Evolutionary conservation across 2,888 invertebrate genomes (phyloP).

Genomic region (Dynastes maya): DNA sequence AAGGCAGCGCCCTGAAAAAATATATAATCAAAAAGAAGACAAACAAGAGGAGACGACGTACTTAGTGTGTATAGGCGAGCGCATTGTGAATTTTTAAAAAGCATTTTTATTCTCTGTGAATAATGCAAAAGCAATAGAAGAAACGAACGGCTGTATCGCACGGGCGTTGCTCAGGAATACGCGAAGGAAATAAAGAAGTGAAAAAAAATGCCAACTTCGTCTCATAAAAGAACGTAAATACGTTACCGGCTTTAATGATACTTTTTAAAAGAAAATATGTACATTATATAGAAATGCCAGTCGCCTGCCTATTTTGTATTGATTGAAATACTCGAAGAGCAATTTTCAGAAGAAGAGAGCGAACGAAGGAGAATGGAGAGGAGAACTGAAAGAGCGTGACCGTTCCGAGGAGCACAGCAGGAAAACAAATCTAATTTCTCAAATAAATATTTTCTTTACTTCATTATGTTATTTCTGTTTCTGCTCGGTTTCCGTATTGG

Average conservation of each 20-base stretch:
- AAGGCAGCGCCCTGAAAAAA: constrained; percentile 6
- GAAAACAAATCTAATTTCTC: constrained; percentile 71
- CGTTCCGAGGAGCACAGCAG: constrained; percentile 59
- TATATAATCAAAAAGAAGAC: constrained; percentile 45
- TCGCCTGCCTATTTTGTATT: constrained; percentile 65
- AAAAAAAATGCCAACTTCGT: constrained; percentile 55
- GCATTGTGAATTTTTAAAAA: constrained; percentile 64
- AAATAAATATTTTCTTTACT: constrained; percentile 71
- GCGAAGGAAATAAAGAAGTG: constrained; percentile 38
- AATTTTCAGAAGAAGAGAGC: constrained; percentile 59
- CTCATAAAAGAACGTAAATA: constrained; percentile 65
- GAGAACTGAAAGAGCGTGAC: constrained; percentile 38
- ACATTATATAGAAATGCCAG: constrained; percentile 65
- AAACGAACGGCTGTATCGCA: constrained; percentile 31
- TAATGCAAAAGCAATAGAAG: constrained; percentile 61
- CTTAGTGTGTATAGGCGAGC: constrained; percentile 45
- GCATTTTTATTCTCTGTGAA: constrained; percentile 63
- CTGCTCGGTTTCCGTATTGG: constrained; percentile 64
- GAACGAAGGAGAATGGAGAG: constrained; percentile 45
- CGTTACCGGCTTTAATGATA: constrained; percentile 65
- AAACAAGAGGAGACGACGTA: constrained; percentile 43
- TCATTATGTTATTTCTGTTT: constrained; percentile 71
- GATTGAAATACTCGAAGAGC: constrained; percentile 64
- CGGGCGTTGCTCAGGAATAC: constrained; percentile 6
- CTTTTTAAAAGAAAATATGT: constrained; percentile 65